Base-by-base conservation (phyloP, 2,797 vertebrate genomes). In the Hippocampus kuda region DNA sequence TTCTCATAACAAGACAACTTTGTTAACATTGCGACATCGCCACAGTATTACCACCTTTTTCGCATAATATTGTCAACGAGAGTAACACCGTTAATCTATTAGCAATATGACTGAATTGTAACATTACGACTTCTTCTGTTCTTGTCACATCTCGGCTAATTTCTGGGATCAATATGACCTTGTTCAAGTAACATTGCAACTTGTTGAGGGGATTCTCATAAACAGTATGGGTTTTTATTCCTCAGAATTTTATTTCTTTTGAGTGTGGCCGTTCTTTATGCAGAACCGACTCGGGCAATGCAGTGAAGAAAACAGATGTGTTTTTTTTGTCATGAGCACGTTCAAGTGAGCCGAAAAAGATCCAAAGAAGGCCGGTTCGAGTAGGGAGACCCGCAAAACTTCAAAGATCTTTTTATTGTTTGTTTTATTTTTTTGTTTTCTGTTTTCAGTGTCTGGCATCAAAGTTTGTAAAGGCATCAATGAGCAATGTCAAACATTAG, bases 381-480 rank as follows among this genome's bases (percentile, higher is more conserved):
- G 54, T 60, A n/a, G n/a, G 41, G 11, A 48, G 11, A 27, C 18
- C 34, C 27, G 24, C 13, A 6, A 53, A n/a, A 67, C 3, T 51
- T 49, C 46, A 67, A 26, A 27, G 20, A 5, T 64, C 18, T 26
- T 44, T 41, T 62, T 34, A 24, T 51, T 18, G 16, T 18, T 34
- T 24, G 3, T 18, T 24, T 26, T n/a, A 24, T 16, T 22, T 51
- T 30, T 18, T 34, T 68, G 2, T 15, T 46, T 44, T 64, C 6
- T 69, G 4, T 63, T 44, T 72, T 41, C 71, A 75, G 71, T 75
- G 70, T 81, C 67, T 75, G 60, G 75, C 68, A 65, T 77, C 83
- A 80, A 83, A 84, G 26, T 26, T 41, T 63, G 41, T 63, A 26
- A n/a, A 81, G 85, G 79, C 86, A 88, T 87, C 85, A 82, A 82